Evolutionary conservation across 2,113 vertebrate species (phyloP), one percentile per base, ranked within the genome.

Genomic region (Mustelus asterias): DNA sequence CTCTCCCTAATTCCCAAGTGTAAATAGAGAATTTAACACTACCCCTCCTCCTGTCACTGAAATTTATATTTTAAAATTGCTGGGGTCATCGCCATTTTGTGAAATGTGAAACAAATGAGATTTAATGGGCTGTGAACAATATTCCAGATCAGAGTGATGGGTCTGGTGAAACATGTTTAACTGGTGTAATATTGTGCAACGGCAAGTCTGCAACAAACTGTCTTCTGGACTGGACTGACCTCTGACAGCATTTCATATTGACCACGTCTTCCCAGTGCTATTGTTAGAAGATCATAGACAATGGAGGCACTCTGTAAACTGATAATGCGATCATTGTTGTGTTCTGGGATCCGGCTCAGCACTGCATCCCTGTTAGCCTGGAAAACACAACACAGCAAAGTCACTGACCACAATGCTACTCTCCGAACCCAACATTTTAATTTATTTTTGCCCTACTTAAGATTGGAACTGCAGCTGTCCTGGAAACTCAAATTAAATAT

Each of bases 231-330:
- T 65, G 1, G 0, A 96, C 96, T 96, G 97, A 99, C 99, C 99
- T 99, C 99, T 9, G 99, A 99, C 18, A 99, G 98, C 99, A 99
- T 99, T 98, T 99, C 99, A 83, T 99, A 99, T 96, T 99, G 99
- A 96, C 99, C 99, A 96, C 99, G 98, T 96, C 99, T 98, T 88
- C 99, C 99, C 96, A 99, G 98, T 65, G 99, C 99, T 0, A 99
- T 99, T 0, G 99, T 99, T 96, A 99, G 98, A 85, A 99, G 97
- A 96, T 99, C 99, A 0, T 99, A 99, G 72, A 99, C 99, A 96
- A 99, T 98, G 1, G 99, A 99, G 0, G 99, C 99, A 0, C 99
- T 99, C 97, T 99, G 99, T 67, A 99, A 97, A 96, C 99, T 99
- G 97, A 99, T 99, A 97, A 99, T 98, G 0, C 99, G 98, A 96